phyloP scores from a whole-genome alignment of 2,888 invertebrate genomes.

The Trilocha varians region DNA sequence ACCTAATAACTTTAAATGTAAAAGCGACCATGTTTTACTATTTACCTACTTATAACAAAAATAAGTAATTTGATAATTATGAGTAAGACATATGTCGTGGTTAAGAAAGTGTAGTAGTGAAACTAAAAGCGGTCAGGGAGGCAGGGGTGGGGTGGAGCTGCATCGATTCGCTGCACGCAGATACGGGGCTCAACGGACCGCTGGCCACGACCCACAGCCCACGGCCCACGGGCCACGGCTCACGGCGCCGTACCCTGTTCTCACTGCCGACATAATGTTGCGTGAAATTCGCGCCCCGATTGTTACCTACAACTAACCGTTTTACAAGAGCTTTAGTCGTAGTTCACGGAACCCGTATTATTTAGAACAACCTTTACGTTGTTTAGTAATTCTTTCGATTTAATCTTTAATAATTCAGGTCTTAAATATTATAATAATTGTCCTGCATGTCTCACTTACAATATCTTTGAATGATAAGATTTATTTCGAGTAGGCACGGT shows the following conservation, averaged over 20 bases:
- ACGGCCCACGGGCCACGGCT: constrained; percentile 14
- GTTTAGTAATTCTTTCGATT: too few relatives aligned
- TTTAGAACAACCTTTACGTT: too few relatives aligned
- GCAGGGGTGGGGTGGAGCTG: constrained; percentile 41
- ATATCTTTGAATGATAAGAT: too few relatives aligned
- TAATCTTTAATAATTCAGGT: too few relatives aligned
- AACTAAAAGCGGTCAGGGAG: constrained; percentile 23
- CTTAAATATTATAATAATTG: too few relatives aligned
- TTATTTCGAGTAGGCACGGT: too few relatives aligned
- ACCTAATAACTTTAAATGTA: too few relatives aligned
- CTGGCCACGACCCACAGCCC: constrained; percentile 12
- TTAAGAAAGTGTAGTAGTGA: constrained; percentile 22
- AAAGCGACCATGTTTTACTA: too few relatives aligned
- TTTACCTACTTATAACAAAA: too few relatives aligned
- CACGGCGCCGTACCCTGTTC: constrained; percentile 3
- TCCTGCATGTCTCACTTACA: too few relatives aligned
- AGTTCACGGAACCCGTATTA: background rate
- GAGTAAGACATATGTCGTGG: too few relatives aligned
- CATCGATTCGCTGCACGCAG: constrained; percentile 55
- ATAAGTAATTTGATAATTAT: too few relatives aligned
- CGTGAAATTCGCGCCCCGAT: constrained; percentile 63
- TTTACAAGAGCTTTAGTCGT: background rate
- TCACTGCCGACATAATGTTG: constrained; percentile 53
- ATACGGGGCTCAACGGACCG: constrained; percentile 23
- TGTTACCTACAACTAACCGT: constrained; percentile 39